phyloP scores from a whole-genome alignment of 2,113 vertebrate species.

The Microcebus tavaratra region DNA sequence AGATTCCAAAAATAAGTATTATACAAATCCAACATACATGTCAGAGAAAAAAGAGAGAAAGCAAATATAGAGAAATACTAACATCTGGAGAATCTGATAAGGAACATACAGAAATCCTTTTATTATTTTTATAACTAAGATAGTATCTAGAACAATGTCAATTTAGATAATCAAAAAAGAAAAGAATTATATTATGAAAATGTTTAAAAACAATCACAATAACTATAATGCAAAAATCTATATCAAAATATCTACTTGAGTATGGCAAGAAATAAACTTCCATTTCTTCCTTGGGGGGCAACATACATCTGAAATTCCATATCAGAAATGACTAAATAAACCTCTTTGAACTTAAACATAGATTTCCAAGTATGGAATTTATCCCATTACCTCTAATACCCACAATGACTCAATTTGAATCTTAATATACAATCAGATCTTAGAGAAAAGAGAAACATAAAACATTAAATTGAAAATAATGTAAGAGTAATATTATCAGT shows the following conservation, averaged over 20 bases:
- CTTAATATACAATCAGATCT: not conserved
- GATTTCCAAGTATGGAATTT: not conserved
- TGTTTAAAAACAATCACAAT: not conserved
- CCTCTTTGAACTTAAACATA: not conserved
- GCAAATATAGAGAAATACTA: not conserved
- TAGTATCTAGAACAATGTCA: not conserved
- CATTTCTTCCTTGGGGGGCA: not conserved
- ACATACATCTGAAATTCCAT: not conserved
- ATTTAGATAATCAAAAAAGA: not conserved
- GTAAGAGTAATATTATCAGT: not conserved
- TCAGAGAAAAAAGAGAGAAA: not conserved
- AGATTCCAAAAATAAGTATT: not conserved
- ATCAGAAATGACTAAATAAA: not conserved
- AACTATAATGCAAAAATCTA: not conserved
- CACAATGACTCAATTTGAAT: not conserved
- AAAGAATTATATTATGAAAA: not conserved
- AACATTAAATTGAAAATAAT: slow-evolving; percentile 2
- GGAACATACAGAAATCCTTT: not conserved
- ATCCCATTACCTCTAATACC: not conserved
- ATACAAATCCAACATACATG: not conserved
- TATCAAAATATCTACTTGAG: not conserved
- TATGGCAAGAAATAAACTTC: not conserved
- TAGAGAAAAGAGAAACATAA: not conserved
- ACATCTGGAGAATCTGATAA: not conserved
- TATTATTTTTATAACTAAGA: not conserved